A percentile compares a stretch with the other conserved stretches of the same genome.
phyloP scores from a whole-genome alignment of 2,888 invertebrate species.

The Ophonus ardosiacus region DNA sequence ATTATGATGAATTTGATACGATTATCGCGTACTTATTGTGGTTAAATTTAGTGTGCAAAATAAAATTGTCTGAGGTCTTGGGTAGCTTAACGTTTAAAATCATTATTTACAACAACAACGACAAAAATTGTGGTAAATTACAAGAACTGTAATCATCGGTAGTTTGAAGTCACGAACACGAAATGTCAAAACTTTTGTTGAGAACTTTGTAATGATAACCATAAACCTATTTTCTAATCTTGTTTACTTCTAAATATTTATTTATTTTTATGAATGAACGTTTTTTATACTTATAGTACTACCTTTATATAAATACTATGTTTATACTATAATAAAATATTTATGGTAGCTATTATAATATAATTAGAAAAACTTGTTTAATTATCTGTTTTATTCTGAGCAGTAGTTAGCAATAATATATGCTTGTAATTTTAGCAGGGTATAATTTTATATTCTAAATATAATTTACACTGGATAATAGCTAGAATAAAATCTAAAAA shows the following conservation, averaged over 20 bases:
- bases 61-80: too few species aligned
- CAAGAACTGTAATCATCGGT: too few species aligned
- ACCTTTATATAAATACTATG: constrained; percentile 33
- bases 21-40: not conserved
- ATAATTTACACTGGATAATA: not conserved
- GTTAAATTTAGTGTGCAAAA: not conserved
- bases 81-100: too few species aligned
- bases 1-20: not conserved
- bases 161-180: not conserved
- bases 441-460: constrained; percentile 5
- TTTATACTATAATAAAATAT: constrained; percentile 44
- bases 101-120: too few species aligned
- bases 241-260: constrained; percentile 31
- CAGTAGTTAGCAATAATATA: constrained; percentile 11
- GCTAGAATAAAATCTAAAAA: not conserved
- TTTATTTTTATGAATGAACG: constrained; percentile 43
- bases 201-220: not conserved
- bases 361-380: constrained; percentile 44
- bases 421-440: constrained; percentile 11
- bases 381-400: constrained; percentile 30
- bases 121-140: too few species aligned
- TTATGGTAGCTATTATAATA: constrained; percentile 41
- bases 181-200: not conserved
- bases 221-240: constrained; percentile 43
- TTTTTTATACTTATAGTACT: constrained; percentile 29